phyloP scores from a whole-genome alignment of 1,140 invertebrate genomes.

The Chelonus insularis region DNA sequence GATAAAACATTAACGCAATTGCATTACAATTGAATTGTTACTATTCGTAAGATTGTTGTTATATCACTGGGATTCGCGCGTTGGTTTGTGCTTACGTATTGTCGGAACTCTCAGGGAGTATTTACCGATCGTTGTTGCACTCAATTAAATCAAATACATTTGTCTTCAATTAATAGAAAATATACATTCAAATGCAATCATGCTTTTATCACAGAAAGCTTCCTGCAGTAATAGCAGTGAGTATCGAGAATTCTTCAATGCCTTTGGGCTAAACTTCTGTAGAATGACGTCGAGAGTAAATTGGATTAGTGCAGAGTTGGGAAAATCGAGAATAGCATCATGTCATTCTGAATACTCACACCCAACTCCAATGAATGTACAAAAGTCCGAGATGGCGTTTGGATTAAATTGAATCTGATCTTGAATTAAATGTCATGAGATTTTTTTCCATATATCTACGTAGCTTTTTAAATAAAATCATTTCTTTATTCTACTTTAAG shows the following conservation, averaged over 20 bases:
- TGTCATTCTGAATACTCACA: constrained; percentile 4
- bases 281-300: constrained; percentile 2
- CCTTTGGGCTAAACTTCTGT: neutral
- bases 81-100: constrained; percentile 31
- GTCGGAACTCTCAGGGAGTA: neutral
- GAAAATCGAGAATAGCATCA: neutral
- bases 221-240: neutral
- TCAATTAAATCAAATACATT: constrained; percentile 25
- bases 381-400: no score
- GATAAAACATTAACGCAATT: constrained; percentile 43
- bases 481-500: no score
- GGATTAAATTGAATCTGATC: neutral
- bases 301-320: constrained; percentile 3
- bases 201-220: neutral
- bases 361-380: no score
- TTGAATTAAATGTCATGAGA: constrained; percentile 12
- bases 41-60: constrained; percentile 61
- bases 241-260: neutral
- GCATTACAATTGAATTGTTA: constrained; percentile 56
- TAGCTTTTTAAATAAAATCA: no score
- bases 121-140: constrained; percentile 36
- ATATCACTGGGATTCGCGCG: constrained; percentile 55
- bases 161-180: neutral
- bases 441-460: constrained; percentile 11
- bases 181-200: neutral